phyloP scores from a whole-genome alignment of 2,113 vertebrate genomes.

The Cololabis saira region DNA sequence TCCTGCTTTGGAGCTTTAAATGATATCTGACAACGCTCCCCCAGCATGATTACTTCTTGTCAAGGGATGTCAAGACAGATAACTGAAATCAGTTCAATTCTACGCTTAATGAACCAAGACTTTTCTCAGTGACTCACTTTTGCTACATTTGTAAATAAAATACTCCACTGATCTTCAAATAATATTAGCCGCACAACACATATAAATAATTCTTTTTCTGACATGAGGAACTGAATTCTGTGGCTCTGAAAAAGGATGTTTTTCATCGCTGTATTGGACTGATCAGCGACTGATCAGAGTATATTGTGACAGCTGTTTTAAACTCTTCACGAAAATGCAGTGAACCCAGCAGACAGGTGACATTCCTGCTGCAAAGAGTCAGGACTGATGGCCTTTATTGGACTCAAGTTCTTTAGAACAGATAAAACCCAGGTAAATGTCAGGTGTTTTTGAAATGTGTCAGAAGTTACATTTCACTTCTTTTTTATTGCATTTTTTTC shows the following conservation, averaged over 20 bases:
- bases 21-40: not conserved
- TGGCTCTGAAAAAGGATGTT: slow-evolving; percentile 8
- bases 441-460: slow-evolving; percentile 61
- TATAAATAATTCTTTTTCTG: slow-evolving; percentile 10
- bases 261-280: slow-evolving; percentile 6
- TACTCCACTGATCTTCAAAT: slow-evolving; percentile 3
- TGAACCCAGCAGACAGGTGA: slow-evolving; percentile 22
- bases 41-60: slow-evolving; percentile 7
- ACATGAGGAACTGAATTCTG: slow-evolving; percentile 18
- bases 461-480: slow-evolving; percentile 71
- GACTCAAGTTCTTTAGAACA: slow-evolving; percentile 54
- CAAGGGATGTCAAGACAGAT: slow-evolving; percentile 14
- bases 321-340: slow-evolving; percentile 33
- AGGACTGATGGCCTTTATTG: slow-evolving; percentile 60
- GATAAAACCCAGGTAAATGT: slow-evolving; percentile 73
- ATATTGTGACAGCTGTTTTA: slow-evolving; percentile 28
- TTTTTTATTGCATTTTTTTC: slow-evolving; percentile 55
- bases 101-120: slow-evolving; percentile 6
- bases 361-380: slow-evolving; percentile 38
- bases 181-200: slow-evolving; percentile 9
- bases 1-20: not conserved
- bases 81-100: slow-evolving; percentile 2
- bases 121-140: not conserved
- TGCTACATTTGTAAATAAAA: not conserved
- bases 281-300: slow-evolving; percentile 27